Evolutionary conservation across 1,140 invertebrate genomes (phyloP).

Genomic region (Hylyphantes graminicola): DNA sequence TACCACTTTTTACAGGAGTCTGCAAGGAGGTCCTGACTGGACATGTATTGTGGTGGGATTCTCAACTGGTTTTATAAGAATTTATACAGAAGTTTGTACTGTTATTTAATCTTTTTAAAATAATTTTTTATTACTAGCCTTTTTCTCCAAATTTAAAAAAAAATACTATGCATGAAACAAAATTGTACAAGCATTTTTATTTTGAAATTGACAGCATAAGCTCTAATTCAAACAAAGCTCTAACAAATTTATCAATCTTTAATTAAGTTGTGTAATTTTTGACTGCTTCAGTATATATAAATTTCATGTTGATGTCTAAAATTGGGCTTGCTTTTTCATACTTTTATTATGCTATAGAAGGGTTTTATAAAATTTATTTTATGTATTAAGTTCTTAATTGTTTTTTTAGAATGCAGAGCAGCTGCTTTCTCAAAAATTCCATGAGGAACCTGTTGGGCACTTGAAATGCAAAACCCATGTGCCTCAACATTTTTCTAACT

Average conservation of each 20-base stretch:
- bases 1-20: slow-evolving; percentile 67
- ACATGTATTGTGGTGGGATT: slow-evolving; percentile 91
- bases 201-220: too few relatives aligned
- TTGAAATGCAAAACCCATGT: slow-evolving; percentile 85
- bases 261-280: background rate
- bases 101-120: background rate
- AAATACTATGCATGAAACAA: too few relatives aligned
- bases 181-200: too few relatives aligned
- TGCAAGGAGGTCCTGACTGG: slow-evolving; percentile 85
- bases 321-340: background rate
- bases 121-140: too few relatives aligned
- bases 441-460: slow-evolving; percentile 81
- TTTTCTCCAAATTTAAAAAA: too few relatives aligned
- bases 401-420: slow-evolving; percentile 77
- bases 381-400: background rate
- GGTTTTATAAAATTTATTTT: background rate
- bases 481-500: slow-evolving; percentile 72
- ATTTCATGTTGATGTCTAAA: slow-evolving; percentile 9
- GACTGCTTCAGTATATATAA: slow-evolving; percentile 14
- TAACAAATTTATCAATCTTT: too few relatives aligned
- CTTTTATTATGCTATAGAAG: too few relatives aligned
- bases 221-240: too few relatives aligned
- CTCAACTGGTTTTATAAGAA: slow-evolving; percentile 82
- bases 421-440: slow-evolving; percentile 84
- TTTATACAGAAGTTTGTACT: slow-evolving; percentile 83